Base-by-base conservation (phyloP, 2,797 vertebrate species). In the Ibycter americanus region DNA sequence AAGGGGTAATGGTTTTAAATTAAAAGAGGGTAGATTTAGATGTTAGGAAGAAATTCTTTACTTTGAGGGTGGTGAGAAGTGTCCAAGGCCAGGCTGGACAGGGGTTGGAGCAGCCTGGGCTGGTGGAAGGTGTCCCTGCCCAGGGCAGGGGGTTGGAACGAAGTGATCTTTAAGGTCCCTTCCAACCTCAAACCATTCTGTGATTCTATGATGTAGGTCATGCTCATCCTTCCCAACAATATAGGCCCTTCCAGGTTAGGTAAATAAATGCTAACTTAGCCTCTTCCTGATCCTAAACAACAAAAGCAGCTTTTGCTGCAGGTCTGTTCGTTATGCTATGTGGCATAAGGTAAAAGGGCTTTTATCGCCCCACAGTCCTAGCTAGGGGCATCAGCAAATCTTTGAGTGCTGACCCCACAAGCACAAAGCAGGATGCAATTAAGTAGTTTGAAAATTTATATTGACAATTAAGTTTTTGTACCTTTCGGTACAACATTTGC, bases 281-380 rank as follows among this genome's bases (percentile, higher is more conserved):
- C 27, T 78, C 19, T 9, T 36, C 72, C 68, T 44, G 20, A 12
- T 52, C 40, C 47, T 54, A 19, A 89, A 31, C 27, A 51, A 8
- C 34, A 58, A 51, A 59, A 90, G 66, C 40, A 55, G 27, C 22
- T 86, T 81, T 86, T 66, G 51, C 34, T 73, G 49, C 36, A 29
- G 32, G 10, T 36, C 4, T 0, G 15, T 38, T 87, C 15, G 3
- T 25, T 62, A 16, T 1, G 1, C 16, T 25, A 6, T 23, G 71
- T 63, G 51, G n/a, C 66, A 17, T 2, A 3, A 83, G 26, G 32
- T 40, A 12, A 49, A 73, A 59, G 31, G 12, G 47, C 9, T 23
- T 26, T 54, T 61, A 19, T 26, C 73, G 21, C 40, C 51, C 47
- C 46, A 12, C 61, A 42, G 70, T 12, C 40, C 47, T 65, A 1